Percentiles rank a stretch among this genome's conserved stretches.
These are phyloP conservation scores for Euschistus heros DNA, from an alignment of 1,140 invertebrate species.

Conservation along the genomic window DNA sequence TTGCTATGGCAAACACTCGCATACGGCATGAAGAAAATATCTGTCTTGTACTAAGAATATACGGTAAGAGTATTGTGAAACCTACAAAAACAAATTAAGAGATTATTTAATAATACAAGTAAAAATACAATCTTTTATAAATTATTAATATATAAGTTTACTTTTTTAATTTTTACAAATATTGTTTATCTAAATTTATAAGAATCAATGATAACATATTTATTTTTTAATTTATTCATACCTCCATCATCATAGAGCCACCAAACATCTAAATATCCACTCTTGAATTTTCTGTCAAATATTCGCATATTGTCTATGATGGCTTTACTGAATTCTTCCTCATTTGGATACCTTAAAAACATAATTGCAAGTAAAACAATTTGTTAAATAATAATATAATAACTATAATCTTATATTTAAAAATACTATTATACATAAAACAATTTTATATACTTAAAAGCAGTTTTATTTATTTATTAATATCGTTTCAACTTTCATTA, in stretches of 20 bases:
- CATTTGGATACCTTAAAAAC: conserved; percentile 24
- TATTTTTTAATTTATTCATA: conserved; percentile 18
- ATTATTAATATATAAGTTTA: neutral
- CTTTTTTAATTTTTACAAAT: no score
- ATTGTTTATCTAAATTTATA: no score
- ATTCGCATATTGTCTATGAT: conserved; percentile 27
- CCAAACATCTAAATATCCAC: conserved; percentile 54
- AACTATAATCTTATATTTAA: no score
- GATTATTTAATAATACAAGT: neutral
- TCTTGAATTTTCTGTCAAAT: conserved; percentile 36
- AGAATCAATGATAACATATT: no score
- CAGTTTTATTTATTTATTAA: no score
- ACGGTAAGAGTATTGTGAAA: conserved; percentile 82
- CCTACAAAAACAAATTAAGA: conserved; percentile 39
- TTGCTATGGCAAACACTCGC: conserved; percentile 80
- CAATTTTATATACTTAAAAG: no score
- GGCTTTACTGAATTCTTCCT: conserved; percentile 22
- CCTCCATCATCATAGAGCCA: conserved; percentile 62
- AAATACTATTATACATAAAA: no score
- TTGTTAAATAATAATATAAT: no score
- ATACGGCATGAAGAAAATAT: conserved; percentile 78
- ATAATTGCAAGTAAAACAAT: neutral
- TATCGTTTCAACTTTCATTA: no score
- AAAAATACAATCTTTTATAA: neutral
- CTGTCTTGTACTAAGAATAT: conserved; percentile 77